Conservation (phyloP, 2,888 invertebrate genomes). For the Lacanobia wlatinum region DNA sequence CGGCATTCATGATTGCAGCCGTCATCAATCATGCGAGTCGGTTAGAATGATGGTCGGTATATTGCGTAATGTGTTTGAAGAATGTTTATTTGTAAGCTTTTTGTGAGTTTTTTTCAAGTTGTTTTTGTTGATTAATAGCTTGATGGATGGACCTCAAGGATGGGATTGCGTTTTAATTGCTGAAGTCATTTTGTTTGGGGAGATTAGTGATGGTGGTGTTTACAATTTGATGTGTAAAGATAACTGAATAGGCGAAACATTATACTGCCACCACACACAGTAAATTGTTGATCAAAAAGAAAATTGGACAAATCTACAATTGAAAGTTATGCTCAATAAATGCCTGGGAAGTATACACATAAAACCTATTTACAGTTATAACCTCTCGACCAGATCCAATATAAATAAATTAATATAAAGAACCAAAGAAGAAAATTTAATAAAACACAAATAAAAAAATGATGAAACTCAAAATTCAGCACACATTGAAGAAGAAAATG, state of each 20-base stretch:
- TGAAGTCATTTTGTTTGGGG: slow-evolving; percentile 45
- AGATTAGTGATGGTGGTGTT: slow-evolving; percentile 2
- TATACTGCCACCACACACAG: accelerated
- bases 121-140: slow-evolving; percentile 81
- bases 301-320: too few species aligned
- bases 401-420: not conserved
- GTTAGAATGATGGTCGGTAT: slow-evolving; percentile 80
- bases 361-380: not conserved
- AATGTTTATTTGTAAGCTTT: slow-evolving; percentile 80
- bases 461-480: not conserved
- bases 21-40: slow-evolving; percentile 84
- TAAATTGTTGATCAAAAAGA: not conserved
- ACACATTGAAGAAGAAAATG: slow-evolving; percentile 23
- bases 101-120: slow-evolving; percentile 77
- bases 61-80: slow-evolving; percentile 85
- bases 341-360: not conserved
- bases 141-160: slow-evolving; percentile 72
- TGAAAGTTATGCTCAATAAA: not conserved
- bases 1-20: slow-evolving; percentile 79
- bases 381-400: not conserved
- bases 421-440: not conserved
- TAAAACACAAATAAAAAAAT: not conserved
- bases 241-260: not conserved
- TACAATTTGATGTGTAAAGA: not conserved
- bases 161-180: slow-evolving; percentile 67